Evolutionary conservation across 2,797 vertebrate species (phyloP), one percentile per base, ranked within the genome.

Genomic region (Eremophila alpestris): DNA sequence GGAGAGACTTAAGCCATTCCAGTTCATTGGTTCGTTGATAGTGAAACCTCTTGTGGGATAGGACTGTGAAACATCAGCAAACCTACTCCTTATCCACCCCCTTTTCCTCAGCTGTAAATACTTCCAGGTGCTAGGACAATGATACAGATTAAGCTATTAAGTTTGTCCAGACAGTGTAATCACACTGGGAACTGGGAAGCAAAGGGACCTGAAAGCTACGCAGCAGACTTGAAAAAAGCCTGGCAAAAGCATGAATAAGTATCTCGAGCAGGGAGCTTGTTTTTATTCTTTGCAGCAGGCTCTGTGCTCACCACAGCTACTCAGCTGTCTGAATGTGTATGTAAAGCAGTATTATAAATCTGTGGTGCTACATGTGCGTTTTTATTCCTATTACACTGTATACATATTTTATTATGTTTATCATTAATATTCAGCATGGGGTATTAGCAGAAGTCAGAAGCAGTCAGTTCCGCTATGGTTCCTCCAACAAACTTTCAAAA

Each of bases 361-460:
- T 82, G 67, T 84, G 88, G 77, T 90, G 88, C 90, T 96, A 93
- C 76, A 76, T 52, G 52, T 83, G 87, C 38, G 16, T 90, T 96
- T 96, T 95, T 49, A 94, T 96, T 96, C 93, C 95, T 95, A 96
- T 96, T 96, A 96, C 91, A 93, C 73, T 75, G 62, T 91, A 96
- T 96, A 93, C 95, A 96, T 96, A 95, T 96, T 96, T 96, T 94
- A 96, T 95, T 94, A 95, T 95, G 95, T 94, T 96, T 95, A 94
- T 94, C 90, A 96, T 96, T 96, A 96, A 96, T 96, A 96, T 96
- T 95, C 95, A 95, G 70, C 55, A 60, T 17, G 55, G 83, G 63
- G 70, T 79, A 96, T 96, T 95, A 95, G 90, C 77, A 95, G 86
- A 91, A 96, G 96, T 94, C 95, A 92, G 95, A 92, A 94, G 88